These are phyloP conservation scores for Syrrhaptes paradoxus DNA, from an alignment of 2,113 vertebrate species.

Conservation along the genomic window DNA sequence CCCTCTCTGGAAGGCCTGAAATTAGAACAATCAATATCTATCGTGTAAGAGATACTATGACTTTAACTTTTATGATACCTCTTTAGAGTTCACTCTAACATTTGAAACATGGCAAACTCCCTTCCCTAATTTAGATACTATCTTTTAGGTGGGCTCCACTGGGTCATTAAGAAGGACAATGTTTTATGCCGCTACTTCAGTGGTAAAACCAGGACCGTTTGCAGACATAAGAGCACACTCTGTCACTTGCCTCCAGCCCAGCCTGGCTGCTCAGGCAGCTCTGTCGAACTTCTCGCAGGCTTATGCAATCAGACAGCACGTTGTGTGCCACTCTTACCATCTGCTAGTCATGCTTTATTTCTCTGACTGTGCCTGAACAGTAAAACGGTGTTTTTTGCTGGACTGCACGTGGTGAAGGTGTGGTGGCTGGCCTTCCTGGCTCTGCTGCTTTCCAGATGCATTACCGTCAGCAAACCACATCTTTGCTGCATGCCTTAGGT, in stretches of 20 bases:
- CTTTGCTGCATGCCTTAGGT: neutral
- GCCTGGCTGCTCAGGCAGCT: neutral
- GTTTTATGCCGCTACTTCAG: neutral
- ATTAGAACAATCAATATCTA: neutral
- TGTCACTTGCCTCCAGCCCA: neutral
- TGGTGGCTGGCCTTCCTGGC: neutral
- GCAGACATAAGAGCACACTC: neutral
- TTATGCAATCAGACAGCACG: neutral
- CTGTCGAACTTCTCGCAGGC: neutral
- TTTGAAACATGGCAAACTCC: neutral
- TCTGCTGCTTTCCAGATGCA: neutral
- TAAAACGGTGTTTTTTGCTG: neutral
- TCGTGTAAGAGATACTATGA: neutral
- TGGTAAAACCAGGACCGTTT: neutral
- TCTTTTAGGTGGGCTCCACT: neutral
- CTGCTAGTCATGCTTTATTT: neutral
- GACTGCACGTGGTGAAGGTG: neutral
- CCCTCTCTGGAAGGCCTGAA: neutral
- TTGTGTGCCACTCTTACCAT: neutral
- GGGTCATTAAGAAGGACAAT: neutral
- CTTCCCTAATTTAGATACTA: neutral
- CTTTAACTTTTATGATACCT: conserved; percentile 11
- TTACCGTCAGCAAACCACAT: neutral
- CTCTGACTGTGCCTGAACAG: neutral
- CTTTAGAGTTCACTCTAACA: neutral